A percentile compares a stretch with the other conserved stretches of the same genome.
These are phyloP conservation scores for Meiosimyza decipiens DNA, from an alignment of 2,888 invertebrate genomes.

Conservation along the genomic window DNA sequence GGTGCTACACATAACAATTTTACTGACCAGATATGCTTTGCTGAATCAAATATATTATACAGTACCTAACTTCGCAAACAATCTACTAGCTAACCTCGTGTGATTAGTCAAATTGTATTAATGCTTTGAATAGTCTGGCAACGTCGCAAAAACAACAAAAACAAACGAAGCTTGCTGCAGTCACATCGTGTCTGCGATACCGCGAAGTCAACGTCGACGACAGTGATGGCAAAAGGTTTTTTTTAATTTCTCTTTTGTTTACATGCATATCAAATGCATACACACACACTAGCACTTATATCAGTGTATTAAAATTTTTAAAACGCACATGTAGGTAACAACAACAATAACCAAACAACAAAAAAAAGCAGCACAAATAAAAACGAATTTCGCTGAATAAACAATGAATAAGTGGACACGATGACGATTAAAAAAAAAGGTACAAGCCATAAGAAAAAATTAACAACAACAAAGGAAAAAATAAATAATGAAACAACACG, in stretches of 20 bases:
- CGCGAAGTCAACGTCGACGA: not conserved
- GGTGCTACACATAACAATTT: no score
- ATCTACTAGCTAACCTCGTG: no score
- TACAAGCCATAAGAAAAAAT: not conserved
- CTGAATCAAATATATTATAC: no score
- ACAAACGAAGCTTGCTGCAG: not conserved
- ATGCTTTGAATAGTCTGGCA: not conserved
- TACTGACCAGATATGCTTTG: no score
- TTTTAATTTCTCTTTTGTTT: slow-evolving; percentile 15
- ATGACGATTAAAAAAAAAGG: slow-evolving; percentile 17
- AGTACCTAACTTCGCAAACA: no score
- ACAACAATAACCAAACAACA: not conserved
- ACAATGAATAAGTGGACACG: slow-evolving; percentile 25
- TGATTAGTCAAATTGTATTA: no score
- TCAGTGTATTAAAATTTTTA: not conserved
- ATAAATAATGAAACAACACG: not conserved
- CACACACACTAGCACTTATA: not conserved
- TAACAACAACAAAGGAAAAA: slow-evolving; percentile 4
- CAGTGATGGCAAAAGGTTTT: slow-evolving; percentile 10
- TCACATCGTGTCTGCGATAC: not conserved
- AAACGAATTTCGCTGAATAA: slow-evolving; percentile 22
- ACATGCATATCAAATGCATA: slow-evolving; percentile 6
- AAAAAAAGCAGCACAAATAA: slow-evolving; percentile 3
- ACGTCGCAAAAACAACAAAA: not conserved
- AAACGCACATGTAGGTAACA: not conserved